Evolutionary conservation across 2,888 invertebrate genomes (phyloP), one percentile per base, ranked within the genome.

Genomic region (Folsomia manolachei): DNA sequence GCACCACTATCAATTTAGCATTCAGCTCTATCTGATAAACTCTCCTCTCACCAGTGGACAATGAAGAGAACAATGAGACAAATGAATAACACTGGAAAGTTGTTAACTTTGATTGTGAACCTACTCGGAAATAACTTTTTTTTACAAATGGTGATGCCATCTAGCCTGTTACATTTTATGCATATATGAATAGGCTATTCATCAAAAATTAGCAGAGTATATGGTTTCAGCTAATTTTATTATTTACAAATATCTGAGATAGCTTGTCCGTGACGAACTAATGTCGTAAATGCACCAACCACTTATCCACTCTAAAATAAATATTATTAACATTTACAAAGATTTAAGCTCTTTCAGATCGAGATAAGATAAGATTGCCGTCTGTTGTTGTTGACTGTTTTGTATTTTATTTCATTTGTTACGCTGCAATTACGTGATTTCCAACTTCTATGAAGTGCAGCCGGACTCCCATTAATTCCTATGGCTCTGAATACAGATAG

Each of bases 371-470:
- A 56, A 51, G 51, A 51, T 18, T 51, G 56, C 4, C 39, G 39
- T 39, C 39, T 39, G 39, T 39, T 39, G 39, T 39, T 39, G 39
- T 39, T 39, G 56, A 56, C 56, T 56, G 56, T 56, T 56, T 56
- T 56, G 56, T 56, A 56, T n/a, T 56, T 56, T 21, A 56, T 56
- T 51, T 51, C 51, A 56, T n/a, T 56, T n/a, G 56, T 21, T 56
- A 56, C 19, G 56, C 7, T 56, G 56, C 56, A 56, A 56, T 56
- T 56, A 56, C 19, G 21, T 14, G 56, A 56, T 56, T 56, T 56
- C 4, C 39, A 39, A 9, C 39, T 9, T 39, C 39, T 39, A n/a
- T n/a, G n/a, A n/a, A n/a, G n/a, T n/a, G n/a, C n/a, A 39, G 39
- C 14, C 14, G 4, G 7, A 39, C 39, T 39, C 39, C 39, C 39